These are phyloP conservation scores for Euglossa dilemma DNA, from an alignment of 1,140 invertebrate genomes.

Conservation along the genomic window DNA sequence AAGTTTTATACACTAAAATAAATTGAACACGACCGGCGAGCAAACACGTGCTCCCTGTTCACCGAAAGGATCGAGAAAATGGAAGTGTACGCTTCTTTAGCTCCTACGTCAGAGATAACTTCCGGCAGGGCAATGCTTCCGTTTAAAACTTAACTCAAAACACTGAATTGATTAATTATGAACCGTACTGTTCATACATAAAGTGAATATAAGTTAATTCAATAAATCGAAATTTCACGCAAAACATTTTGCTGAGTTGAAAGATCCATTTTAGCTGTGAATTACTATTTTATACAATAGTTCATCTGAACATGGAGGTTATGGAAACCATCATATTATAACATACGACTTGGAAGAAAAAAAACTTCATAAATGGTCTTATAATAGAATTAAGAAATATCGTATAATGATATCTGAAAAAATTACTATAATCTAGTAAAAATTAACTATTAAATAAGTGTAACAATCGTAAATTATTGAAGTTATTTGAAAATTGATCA, in stretches of 20 bases:
- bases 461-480: background rate
- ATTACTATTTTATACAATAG: slow-evolving; percentile 1
- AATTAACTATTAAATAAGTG: background rate
- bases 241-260: background rate
- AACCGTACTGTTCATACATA: background rate
- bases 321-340: slow-evolving; percentile 30
- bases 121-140: slow-evolving; percentile 67
- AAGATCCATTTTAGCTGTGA: background rate
- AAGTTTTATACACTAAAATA: slow-evolving; percentile 49
- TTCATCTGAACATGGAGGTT: slow-evolving; percentile 41
- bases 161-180: background rate
- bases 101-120: slow-evolving; percentile 67
- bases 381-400: slow-evolving; percentile 6
- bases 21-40: slow-evolving; percentile 71
- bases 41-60: slow-evolving; percentile 78
- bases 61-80: slow-evolving; percentile 79
- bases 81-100: slow-evolving; percentile 74
- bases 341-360: slow-evolving; percentile 24
- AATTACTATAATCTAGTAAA: background rate
- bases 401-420: background rate
- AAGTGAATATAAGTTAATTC: background rate
- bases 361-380: slow-evolving; percentile 16
- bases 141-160: slow-evolving; percentile 45
- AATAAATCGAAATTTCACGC: background rate
- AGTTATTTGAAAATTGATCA: background rate